Conservation (phyloP, 2,888 invertebrate species). For the Lasioglossum oenotherae region DNA sequence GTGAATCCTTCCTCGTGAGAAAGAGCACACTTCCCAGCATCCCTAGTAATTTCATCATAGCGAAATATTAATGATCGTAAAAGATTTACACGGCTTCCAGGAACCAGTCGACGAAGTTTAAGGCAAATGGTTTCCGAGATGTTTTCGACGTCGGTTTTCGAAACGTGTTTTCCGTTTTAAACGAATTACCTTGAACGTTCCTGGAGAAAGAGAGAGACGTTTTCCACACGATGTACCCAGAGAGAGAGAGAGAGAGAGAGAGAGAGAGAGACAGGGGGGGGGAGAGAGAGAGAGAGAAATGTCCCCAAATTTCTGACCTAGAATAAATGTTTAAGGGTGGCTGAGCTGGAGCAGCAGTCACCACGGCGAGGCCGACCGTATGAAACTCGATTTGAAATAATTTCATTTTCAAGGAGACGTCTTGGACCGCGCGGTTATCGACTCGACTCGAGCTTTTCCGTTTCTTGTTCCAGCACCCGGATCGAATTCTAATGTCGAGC, state of each 20-base stretch:
- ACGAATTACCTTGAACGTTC: not conserved
- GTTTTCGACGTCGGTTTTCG: not conserved
- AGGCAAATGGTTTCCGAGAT: not conserved
- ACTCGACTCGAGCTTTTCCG: not conserved
- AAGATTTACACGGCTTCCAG: not conserved
- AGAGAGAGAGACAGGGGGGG: no score
- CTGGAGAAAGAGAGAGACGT: not conserved
- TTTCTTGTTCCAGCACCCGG: not conserved
- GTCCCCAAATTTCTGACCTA: not conserved
- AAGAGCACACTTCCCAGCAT: not conserved
- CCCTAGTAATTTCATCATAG: not conserved
- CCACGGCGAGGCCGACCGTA: constrained; percentile 52
- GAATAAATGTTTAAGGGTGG: not conserved
- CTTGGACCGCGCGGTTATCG: constrained; percentile 51
- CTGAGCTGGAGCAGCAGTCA: constrained; percentile 33
- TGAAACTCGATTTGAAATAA: constrained; percentile 68
- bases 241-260: not conserved
- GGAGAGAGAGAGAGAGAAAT: not conserved
- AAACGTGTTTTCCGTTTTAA: not conserved
- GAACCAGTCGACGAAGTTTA: not conserved
- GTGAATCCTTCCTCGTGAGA: not conserved
- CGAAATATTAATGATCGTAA: not conserved
- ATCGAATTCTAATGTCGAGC: not conserved
- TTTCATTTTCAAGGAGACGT: constrained; percentile 61
- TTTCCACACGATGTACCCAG: not conserved